Base-by-base conservation (phyloP, 2,797 vertebrate genomes). In the Thamnophis elegans region DNA sequence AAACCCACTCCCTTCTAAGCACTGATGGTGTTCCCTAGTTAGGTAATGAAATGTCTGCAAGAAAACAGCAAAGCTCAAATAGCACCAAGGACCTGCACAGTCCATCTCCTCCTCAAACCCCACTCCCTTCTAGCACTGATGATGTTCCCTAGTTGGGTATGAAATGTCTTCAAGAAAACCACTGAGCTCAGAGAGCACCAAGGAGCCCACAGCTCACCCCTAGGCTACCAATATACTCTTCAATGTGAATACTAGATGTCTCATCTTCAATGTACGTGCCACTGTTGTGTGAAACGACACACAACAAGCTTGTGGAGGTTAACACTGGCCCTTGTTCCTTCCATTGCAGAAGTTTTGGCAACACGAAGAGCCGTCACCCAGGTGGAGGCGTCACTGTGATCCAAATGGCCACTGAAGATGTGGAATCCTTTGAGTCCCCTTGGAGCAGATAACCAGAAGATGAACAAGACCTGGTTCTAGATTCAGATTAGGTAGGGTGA, bases 271-370 rank as follows among this genome's bases (percentile, higher is more conserved):
- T 4, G 18, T 36, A 42, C 0, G 18, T 22, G 8, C 32, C 68
- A 20, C 3, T 42, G 73, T 78, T 78, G 18, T 22, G 14, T 42
- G 73, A 42, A 78, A 22, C 36, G 26, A 82, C 4, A 20, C 73
- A 22, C 73, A 4, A 5, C 73, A 25, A 47, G 9, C 20, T 12
- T 42, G 20, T 47, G 73, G 36, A 82, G 36, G 4, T 25, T 42
- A 78, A 78, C 20, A 0, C 73, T 78, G 9, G 3, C 73, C 20
- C 36, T 42, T 42, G 32, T 82, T 47, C 20, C 25, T n/a, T 59
- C 88, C 90, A 53, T 58, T n/a, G 90, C 96, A 98, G 98, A 96
- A 96, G 97, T 95, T 98, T 97, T 94, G 98, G 98, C 93, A 97
- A 97, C 95, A 97, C 95, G 96, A 97, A 97, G 95, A 95, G 92